A percentile compares a stretch with the other conserved stretches of the same genome.
These are phyloP conservation scores for Hydractinia echinata DNA, from an alignment of 30 jellyfish, hydroid and myxozoan species.

Conservation along the genomic window DNA sequence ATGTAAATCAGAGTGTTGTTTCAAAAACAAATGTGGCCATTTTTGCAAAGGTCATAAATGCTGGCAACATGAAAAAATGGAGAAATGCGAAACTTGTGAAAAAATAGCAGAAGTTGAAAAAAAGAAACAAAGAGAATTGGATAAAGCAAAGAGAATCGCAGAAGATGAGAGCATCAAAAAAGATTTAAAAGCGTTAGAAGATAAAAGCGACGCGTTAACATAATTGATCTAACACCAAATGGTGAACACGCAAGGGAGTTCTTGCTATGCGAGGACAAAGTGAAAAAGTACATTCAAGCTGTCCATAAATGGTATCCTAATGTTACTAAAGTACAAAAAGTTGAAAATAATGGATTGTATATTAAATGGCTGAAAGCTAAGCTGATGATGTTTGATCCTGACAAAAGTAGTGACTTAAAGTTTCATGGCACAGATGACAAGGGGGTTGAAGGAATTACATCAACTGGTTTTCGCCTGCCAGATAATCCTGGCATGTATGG, in stretches of 20 bases:
- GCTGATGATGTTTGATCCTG: slow-evolving; percentile 23
- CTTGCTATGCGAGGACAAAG: slow-evolving; percentile 45
- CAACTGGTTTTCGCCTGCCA: slow-evolving; percentile 62
- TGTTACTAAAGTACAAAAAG: slow-evolving; percentile 60
- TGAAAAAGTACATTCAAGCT: slow-evolving; percentile 45
- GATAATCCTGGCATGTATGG: slow-evolving; percentile 63
- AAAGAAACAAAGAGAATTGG: slow-evolving; percentile 17
- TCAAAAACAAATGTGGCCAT: neutral
- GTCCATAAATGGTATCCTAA: slow-evolving; percentile 59
- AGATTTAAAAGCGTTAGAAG: slow-evolving; percentile 15
- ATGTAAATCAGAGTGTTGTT: slow-evolving; percentile 32
- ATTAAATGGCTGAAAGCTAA: slow-evolving; percentile 39
- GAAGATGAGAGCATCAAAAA: slow-evolving; percentile 6
- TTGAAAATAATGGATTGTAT: slow-evolving; percentile 38
- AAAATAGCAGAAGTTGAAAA: slow-evolving; percentile 12
- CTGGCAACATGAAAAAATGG: neutral
- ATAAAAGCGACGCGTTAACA: slow-evolving; percentile 3
- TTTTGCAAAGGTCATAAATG: slow-evolving; percentile 41
- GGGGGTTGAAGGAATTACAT: slow-evolving; percentile 43
- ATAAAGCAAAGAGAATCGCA: slow-evolving; percentile 15
- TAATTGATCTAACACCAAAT: neutral
- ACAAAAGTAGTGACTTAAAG: slow-evolving; percentile 20
- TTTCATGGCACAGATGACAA: slow-evolving; percentile 62
- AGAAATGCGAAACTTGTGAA: slow-evolving; percentile 28
- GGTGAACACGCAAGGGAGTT: slow-evolving; percentile 47